phyloP scores from a whole-genome alignment of 64 coral and sea anemone species.

The Montipora cactus region DNA sequence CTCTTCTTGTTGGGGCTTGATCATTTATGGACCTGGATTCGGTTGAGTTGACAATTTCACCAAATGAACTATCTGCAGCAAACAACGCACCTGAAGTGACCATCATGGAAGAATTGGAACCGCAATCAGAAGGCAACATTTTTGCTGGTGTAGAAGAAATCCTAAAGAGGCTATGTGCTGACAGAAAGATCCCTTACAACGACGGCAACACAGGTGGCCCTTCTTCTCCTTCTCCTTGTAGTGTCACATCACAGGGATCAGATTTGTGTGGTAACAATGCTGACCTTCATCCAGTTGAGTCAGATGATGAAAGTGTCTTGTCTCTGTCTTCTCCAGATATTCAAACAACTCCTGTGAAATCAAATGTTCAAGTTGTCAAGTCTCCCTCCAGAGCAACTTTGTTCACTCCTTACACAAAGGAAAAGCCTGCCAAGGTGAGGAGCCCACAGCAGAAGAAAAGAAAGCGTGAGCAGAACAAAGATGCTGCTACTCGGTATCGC shows the following conservation, averaged over 20 bases:
- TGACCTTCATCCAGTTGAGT: not conserved
- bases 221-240: slow-evolving; percentile 27
- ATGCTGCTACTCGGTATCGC: slow-evolving; percentile 95
- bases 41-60: slow-evolving; percentile 23
- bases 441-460: slow-evolving; percentile 85
- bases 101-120: not conserved
- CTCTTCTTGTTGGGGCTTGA: not conserved
- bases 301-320: slow-evolving; percentile 16
- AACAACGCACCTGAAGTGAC: not conserved
- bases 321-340: not conserved
- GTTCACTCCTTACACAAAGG: slow-evolving; percentile 47
- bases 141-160: slow-evolving; percentile 54
- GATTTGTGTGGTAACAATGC: slow-evolving; percentile 23
- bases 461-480: slow-evolving; percentile 95
- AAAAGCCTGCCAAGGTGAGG: slow-evolving; percentile 69
- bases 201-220: not conserved
- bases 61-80: not conserved
- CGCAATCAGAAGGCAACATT: slow-evolving; percentile 33
- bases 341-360: not conserved
- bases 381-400: not conserved
- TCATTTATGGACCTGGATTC: slow-evolving; percentile 34
- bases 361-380: not conserved
- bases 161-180: slow-evolving; percentile 29
- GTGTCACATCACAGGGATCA: slow-evolving; percentile 66
- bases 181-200: not conserved